Base-by-base conservation (phyloP, 2,888 invertebrate genomes). In the Patella ulyssiponensis region DNA sequence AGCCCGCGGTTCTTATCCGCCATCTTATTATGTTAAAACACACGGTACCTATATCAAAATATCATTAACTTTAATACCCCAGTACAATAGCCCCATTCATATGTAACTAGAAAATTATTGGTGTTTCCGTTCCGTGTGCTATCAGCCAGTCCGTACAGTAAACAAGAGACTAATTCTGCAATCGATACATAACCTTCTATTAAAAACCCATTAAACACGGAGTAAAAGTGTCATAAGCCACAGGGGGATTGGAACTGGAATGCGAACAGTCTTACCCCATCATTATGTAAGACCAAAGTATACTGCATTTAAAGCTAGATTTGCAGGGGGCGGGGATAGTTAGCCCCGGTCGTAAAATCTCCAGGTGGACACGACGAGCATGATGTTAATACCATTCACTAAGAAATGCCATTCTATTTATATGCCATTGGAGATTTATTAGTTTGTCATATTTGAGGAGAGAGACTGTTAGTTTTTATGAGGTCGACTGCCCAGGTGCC, bases 191-290 rank as follows among this genome's bases (percentile, higher is more conserved):
- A 64, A 64, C 64, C 64, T 23, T 12, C 20, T 64, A 64, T 64
- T 64, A 64, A 64, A 64, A 15, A 64, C 14, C 64, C 64, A 64
- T 64, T 64, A 64, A 64, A 64, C 64, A 64, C 64, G 20, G 23
- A 64, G 64, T 64, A 64, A 64, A 64, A 64, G 64, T 64, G 64
- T 64, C 64, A 64, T 64, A 64, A 64, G 64, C 64, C 64, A 64
- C 64, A 64, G 64, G 64, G 64, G 44, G 64, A 64, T 20, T 64
- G 23, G 64, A 64, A 23, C 20, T 23, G 64, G 64, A 64, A 64
- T 64, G 64, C 64, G 64, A 23, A 64, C 64, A 64, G 64, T 64
- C 20, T 64, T 64, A 64, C 23, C 64, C 64, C 64, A 64, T 64
- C 64, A 64, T 64, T 64, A 64, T 64, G 23, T 64, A 64, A 64